Evolutionary conservation across 2,888 invertebrate species (phyloP).

Genomic region (Holacanthella duospinosa): DNA sequence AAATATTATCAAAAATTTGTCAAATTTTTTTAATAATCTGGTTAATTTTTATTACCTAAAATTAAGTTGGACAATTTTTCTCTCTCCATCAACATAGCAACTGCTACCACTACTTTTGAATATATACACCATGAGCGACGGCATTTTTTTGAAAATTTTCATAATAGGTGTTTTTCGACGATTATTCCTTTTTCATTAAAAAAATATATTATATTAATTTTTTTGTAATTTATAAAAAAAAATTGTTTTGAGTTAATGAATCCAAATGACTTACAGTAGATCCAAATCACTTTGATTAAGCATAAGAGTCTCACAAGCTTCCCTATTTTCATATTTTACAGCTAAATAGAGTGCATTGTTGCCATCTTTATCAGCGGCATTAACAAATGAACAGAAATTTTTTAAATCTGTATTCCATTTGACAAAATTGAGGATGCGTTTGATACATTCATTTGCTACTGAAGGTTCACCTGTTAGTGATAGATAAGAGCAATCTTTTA

Average conservation of each 20-base stretch:
- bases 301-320: neutral
- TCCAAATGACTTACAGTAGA: neutral
- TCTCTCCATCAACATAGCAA: neutral
- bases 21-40: neutral
- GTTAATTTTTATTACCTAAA: neutral
- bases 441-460: neutral
- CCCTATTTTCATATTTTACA: neutral
- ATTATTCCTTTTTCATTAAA: neutral
- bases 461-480: neutral
- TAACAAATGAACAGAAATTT: neutral
- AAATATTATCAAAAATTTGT: neutral
- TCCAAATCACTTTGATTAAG: conserved; percentile 2
- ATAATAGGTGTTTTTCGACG: conserved; percentile 3
- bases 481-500: neutral
- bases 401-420: neutral
- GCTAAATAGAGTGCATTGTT: neutral
- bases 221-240: neutral
- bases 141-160: conserved; percentile 9
- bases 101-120: neutral
- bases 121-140: neutral
- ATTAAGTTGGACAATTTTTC: neutral
- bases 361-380: neutral
- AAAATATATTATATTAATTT: neutral
- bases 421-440: neutral
- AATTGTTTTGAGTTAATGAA: neutral